These are phyloP conservation scores for Thera obeliscata DNA, from an alignment of 2,888 invertebrate species.

Conservation along the genomic window DNA sequence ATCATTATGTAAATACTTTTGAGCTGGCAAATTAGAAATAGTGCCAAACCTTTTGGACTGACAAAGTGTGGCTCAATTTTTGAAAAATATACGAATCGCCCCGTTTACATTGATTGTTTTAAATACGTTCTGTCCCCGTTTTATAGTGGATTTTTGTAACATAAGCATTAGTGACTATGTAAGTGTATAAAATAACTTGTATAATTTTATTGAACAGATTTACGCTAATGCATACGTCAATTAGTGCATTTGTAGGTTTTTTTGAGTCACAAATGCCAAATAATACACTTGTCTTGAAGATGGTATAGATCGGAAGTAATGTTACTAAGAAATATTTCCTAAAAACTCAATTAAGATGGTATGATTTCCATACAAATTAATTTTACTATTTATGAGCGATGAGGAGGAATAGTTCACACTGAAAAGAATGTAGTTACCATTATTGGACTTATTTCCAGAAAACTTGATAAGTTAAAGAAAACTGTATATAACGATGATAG, in stretches of 20 bases:
- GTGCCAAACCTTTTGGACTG: conserved; percentile 59
- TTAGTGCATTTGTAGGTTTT: background rate
- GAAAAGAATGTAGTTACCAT: too few species aligned
- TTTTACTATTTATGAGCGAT: too few species aligned
- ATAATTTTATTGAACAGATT: background rate
- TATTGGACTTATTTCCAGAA: too few species aligned
- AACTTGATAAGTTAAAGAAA: too few species aligned
- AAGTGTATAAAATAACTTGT: too few species aligned
- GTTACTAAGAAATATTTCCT: too few species aligned
- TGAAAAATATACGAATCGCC: conserved; percentile 50
- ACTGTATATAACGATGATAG: too few species aligned
- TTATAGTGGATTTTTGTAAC: conserved; percentile 1
- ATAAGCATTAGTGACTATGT: too few species aligned
- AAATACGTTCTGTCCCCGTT: conserved; percentile 14
- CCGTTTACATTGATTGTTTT: conserved; percentile 39
- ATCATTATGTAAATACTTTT: conserved; percentile 2
- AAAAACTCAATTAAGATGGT: too few species aligned
- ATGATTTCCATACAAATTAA: too few species aligned
- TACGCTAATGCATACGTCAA: background rate
- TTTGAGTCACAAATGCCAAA: background rate
- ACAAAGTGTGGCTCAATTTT: conserved; percentile 68
- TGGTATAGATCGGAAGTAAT: background rate
- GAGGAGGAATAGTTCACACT: too few species aligned
- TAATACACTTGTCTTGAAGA: background rate
- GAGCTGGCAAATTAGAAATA: background rate